Evolutionary conservation across 2,113 vertebrate genomes (phyloP).

Genomic region (Myotis lucifugus): DNA sequence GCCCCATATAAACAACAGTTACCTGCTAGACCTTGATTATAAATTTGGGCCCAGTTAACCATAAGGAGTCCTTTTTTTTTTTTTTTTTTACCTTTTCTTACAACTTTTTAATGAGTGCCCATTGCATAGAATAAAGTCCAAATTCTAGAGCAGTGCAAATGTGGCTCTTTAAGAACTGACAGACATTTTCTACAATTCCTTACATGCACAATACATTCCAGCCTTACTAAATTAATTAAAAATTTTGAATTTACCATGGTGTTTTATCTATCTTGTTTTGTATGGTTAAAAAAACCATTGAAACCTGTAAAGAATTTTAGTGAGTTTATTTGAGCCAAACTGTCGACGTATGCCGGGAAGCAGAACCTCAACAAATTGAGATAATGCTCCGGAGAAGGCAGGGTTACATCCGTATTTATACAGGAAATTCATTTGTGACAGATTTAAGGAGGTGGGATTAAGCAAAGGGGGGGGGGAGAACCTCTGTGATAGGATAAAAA

Average conservation of each 20-base stretch:
- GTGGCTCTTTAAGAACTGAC: not conserved
- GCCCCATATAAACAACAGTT: not conserved
- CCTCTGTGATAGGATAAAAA: too few species aligned
- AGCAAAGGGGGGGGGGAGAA: too few species aligned
- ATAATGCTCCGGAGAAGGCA: too few species aligned
- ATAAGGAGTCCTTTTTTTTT: not conserved
- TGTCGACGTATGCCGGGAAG: too few species aligned
- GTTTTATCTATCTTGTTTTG: not conserved
- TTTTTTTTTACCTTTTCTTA: too few species aligned
- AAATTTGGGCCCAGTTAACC: not conserved
- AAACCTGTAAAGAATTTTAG: too few species aligned
- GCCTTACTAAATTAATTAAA: not conserved
- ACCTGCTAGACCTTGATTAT: not conserved
- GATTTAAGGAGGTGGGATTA: too few species aligned
- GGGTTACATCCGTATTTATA: too few species aligned
- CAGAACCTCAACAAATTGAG: too few species aligned
- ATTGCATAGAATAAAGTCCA: not conserved
- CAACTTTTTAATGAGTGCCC: not conserved
- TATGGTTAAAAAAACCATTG: not conserved
- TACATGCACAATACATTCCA: not conserved
- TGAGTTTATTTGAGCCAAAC: too few species aligned
- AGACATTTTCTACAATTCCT: conserved; percentile 12
- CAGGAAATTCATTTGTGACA: too few species aligned
- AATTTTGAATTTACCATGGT: not conserved
- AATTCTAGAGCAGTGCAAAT: not conserved